phyloP scores from a whole-genome alignment of 2,888 invertebrate genomes.

The Gnatocerus cornutus region DNA sequence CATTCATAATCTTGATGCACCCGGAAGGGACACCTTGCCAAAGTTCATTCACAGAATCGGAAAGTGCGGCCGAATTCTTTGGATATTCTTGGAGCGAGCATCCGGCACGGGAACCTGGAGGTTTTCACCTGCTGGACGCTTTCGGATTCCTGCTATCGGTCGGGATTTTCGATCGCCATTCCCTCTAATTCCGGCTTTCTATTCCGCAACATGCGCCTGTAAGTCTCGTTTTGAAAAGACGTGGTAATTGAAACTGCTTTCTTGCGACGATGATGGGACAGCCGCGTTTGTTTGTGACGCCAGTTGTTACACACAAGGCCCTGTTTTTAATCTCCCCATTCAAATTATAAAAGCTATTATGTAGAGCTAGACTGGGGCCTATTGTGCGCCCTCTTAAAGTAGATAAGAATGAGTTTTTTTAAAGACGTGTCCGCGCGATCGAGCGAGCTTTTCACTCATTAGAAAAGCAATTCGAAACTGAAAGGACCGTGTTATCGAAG shows the following conservation, averaged over 20 bases:
- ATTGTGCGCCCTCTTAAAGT: constrained; percentile 51
- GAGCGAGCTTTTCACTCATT: constrained; percentile 9
- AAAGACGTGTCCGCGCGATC: constrained; percentile 35
- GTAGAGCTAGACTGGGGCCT: constrained; percentile 52
- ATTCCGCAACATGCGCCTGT: constrained; percentile 68
- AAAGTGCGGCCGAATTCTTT: constrained; percentile 58
- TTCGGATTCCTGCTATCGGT: constrained; percentile 43
- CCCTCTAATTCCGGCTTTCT: constrained; percentile 66
- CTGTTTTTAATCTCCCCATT: constrained; percentile 67
- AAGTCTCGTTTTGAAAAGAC: constrained; percentile 68
- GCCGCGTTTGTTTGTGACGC: constrained; percentile 59
- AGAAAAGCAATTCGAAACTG: constrained; percentile 7
- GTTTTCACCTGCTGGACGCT: background rate
- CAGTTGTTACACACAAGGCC: constrained; percentile 61
- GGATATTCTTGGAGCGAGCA: constrained; percentile 56
- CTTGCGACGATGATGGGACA: constrained; percentile 56
- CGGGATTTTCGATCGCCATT: constrained; percentile 69
- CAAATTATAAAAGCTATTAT: constrained; percentile 67
- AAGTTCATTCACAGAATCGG: constrained; percentile 65
- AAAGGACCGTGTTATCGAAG: constrained; percentile 5
- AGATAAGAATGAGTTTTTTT: constrained; percentile 51
- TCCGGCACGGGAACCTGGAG: constrained; percentile 3
- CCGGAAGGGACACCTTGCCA: constrained; percentile 66
- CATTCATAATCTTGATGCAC: constrained; percentile 64
- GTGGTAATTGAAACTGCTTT: constrained; percentile 69